A percentile compares a stretch with the other conserved stretches of the same genome.
These are phyloP conservation scores for Pycnonotus jocosus DNA, from an alignment of 2,113 vertebrate species.

Conservation along the genomic window DNA sequence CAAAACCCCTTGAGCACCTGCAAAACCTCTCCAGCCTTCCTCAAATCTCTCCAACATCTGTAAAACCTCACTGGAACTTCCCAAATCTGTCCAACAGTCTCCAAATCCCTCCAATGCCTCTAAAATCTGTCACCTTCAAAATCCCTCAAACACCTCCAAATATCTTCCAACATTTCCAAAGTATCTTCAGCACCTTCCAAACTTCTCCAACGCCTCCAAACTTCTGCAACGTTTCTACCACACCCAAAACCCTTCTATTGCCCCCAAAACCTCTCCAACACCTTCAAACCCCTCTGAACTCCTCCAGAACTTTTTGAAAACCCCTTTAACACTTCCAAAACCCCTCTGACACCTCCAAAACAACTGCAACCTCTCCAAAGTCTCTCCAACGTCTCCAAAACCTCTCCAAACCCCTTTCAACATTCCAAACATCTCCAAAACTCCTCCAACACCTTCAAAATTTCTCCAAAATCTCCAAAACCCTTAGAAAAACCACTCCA, in stretches of 20 bases:
- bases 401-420: neutral
- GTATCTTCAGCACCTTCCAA: neutral
- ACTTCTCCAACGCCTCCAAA: neutral
- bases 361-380: rapidly evolving
- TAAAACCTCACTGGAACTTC: neutral
- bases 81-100: neutral
- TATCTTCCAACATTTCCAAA: neutral
- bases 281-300: neutral
- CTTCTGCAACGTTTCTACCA: neutral
- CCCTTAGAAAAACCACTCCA: neutral
- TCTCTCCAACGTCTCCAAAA: neutral
- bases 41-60: rapidly evolving
- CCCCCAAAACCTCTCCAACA: neutral
- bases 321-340: neutral
- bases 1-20: neutral
- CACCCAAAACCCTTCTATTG: neutral
- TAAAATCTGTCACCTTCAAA: neutral
- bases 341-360: neutral
- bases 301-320: neutral
- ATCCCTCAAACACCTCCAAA: too few species aligned
- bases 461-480: neutral
- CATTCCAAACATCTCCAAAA: too few species aligned
- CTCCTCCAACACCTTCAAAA: neutral
- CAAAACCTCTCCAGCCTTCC: neutral
- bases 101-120: neutral